A percentile compares a stretch with the other conserved stretches of the same genome.
Evolutionary conservation across 2,113 vertebrate species (phyloP).

Genomic region (Semicossyphus pulcher): DNA sequence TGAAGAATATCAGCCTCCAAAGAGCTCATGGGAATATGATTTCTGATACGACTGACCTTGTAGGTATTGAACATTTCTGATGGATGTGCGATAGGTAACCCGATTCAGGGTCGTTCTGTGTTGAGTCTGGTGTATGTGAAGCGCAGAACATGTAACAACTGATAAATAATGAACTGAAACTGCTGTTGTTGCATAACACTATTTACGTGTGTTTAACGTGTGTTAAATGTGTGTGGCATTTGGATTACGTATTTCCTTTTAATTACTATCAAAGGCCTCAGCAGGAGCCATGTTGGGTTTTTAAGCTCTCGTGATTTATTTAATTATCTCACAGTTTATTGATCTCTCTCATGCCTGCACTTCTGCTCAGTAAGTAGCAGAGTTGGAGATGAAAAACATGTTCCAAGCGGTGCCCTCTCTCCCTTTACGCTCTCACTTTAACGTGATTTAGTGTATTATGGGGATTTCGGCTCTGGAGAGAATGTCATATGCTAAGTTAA

Average conservation of each 20-base stretch:
- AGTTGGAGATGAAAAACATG: conserved; percentile 31
- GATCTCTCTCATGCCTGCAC: conserved; percentile 24
- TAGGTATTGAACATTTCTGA: conserved; percentile 51
- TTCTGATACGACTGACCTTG: conserved; percentile 70
- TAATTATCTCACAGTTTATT: conserved; percentile 34
- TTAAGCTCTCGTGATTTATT: conserved; percentile 43
- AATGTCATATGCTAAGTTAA: conserved; percentile 82
- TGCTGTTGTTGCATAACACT: too few species aligned
- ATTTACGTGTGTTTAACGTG: background rate
- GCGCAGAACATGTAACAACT: conserved; percentile 43
- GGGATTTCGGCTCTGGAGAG: conserved; percentile 55
- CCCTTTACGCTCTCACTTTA: conserved; percentile 47
- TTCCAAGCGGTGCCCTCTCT: conserved; percentile 33
- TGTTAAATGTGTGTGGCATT: conserved; percentile 16
- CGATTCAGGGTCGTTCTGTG: conserved; percentile 24
- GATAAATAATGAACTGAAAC: conserved; percentile 53
- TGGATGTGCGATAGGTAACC: conserved; percentile 27
- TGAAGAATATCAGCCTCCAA: conserved; percentile 47
- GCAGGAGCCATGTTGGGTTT: conserved; percentile 17
- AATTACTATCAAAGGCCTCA: conserved; percentile 31
- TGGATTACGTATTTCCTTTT: conserved; percentile 12
- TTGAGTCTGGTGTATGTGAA: conserved; percentile 40
- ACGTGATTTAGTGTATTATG: conserved; percentile 64
- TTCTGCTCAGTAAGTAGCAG: conserved; percentile 21
- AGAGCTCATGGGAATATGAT: conserved; percentile 32